Evolutionary conservation across 92 coral and sea anemone genomes (phyloP).

Genomic region (Parazoanthus atlanticus): DNA sequence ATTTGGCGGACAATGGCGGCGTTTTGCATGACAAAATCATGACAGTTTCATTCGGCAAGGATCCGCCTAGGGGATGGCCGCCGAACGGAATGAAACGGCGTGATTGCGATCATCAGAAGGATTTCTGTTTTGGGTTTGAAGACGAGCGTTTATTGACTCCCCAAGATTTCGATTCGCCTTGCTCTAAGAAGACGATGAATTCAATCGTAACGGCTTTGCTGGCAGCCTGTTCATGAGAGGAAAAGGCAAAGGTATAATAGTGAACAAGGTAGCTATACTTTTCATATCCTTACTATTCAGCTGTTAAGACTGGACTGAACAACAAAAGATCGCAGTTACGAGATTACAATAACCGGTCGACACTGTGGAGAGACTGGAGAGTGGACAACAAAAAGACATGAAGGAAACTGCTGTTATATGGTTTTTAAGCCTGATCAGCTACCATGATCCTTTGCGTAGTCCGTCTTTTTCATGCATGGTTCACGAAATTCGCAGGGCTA

Average conservation of each 20-base stretch:
- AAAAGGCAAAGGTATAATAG: not conserved
- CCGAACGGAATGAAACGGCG: constrained; percentile 66
- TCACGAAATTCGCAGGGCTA: too few species aligned
- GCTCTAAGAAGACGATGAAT: constrained; percentile 54
- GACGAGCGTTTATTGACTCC: constrained; percentile 48
- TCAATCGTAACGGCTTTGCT: constrained; percentile 78
- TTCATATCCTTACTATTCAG: not conserved
- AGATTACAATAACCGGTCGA: too few species aligned
- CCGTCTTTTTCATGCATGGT: too few species aligned
- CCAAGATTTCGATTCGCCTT: constrained; percentile 57
- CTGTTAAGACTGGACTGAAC: not conserved
- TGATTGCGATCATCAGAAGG: constrained; percentile 52
- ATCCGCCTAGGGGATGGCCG: constrained; percentile 76
- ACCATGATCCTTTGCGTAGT: too few species aligned
- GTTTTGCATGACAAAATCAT: constrained; percentile 75
- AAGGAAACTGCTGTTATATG: too few species aligned
- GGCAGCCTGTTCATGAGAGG: constrained; percentile 48
- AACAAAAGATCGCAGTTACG: not conserved
- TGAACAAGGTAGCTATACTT: not conserved
- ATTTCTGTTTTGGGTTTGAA: constrained; percentile 66
- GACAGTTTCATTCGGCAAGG: constrained; percentile 78
- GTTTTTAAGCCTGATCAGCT: too few species aligned
- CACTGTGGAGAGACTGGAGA: too few species aligned
- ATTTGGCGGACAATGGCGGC: constrained; percentile 66
- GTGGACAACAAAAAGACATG: too few species aligned